Evolutionary conservation across 1,140 invertebrate species (phyloP).

Genomic region (Phenacoccus solenopsis): DNA sequence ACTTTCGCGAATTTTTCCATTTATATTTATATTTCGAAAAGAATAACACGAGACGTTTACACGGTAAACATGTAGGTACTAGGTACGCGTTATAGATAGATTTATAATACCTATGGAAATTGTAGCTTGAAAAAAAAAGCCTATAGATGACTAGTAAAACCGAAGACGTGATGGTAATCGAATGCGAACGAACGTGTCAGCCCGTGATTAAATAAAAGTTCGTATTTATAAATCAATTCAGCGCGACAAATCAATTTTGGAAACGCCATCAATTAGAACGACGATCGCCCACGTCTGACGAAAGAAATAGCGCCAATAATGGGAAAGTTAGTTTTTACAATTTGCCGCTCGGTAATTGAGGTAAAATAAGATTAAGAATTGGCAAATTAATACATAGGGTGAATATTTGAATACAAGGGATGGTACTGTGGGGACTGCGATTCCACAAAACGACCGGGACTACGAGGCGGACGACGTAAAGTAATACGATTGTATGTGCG

Average conservation of each 20-base stretch:
- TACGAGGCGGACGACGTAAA: neutral
- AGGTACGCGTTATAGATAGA: too few relatives aligned
- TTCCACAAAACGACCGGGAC: neutral
- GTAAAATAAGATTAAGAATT: slow-evolving; percentile 14
- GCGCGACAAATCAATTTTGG: too few relatives aligned
- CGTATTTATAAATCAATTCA: neutral
- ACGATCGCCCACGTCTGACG: too few relatives aligned
- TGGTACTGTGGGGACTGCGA: neutral
- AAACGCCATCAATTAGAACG: too few relatives aligned
- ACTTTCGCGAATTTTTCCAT: too few relatives aligned
- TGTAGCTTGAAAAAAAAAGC: too few relatives aligned
- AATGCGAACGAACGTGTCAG: too few relatives aligned
- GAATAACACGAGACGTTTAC: too few relatives aligned
- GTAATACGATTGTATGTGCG: slow-evolving; percentile 4
- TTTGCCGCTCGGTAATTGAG: neutral
- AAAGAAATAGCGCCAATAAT: slow-evolving; percentile 10
- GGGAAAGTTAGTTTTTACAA: neutral
- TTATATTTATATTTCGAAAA: too few relatives aligned
- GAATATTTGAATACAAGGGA: slow-evolving; percentile 4
- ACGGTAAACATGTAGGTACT: too few relatives aligned
- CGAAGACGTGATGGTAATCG: too few relatives aligned
- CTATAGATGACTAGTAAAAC: neutral
- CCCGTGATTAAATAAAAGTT: neutral
- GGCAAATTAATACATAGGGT: slow-evolving; percentile 3
- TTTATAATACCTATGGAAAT: too few relatives aligned